A percentile compares a stretch with the other conserved stretches of the same genome.
Conservation (phyloP, 2,113 vertebrate species). For the Paramisgurnus dabryanus region DNA sequence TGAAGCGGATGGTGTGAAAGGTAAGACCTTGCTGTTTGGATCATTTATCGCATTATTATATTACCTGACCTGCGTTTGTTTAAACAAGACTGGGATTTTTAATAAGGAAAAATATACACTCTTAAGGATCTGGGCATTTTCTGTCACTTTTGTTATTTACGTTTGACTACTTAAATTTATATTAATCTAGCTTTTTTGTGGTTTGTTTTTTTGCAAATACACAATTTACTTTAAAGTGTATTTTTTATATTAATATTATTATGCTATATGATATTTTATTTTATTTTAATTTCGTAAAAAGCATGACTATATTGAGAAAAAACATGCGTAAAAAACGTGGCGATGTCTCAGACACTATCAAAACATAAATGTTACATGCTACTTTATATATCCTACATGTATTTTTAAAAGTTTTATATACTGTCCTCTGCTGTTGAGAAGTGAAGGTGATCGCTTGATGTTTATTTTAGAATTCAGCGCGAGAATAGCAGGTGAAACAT, state of each 20-base stretch:
- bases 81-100: background rate
- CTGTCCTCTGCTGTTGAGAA: slow-evolving; percentile 29
- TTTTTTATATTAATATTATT: background rate
- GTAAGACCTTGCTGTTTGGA: slow-evolving; percentile 14
- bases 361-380: background rate
- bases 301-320: background rate
- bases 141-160: background rate
- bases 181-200: no score
- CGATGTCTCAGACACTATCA: background rate
- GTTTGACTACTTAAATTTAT: no score
- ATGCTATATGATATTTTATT: background rate
- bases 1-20: slow-evolving; percentile 42
- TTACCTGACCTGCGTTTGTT: background rate
- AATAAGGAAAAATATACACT: background rate
- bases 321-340: background rate
- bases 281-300: background rate
- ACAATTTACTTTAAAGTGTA: background rate
- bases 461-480: slow-evolving; percentile 13
- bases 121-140: background rate
- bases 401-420: slow-evolving; percentile 19
- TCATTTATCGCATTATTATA: background rate
- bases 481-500: slow-evolving; percentile 28
- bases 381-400: slow-evolving; percentile 5
- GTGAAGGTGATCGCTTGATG: slow-evolving; percentile 21
- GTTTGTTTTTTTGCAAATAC: no score